Conservation (phyloP, 2,797 vertebrate species). For the Takifugu rubripes region DNA sequence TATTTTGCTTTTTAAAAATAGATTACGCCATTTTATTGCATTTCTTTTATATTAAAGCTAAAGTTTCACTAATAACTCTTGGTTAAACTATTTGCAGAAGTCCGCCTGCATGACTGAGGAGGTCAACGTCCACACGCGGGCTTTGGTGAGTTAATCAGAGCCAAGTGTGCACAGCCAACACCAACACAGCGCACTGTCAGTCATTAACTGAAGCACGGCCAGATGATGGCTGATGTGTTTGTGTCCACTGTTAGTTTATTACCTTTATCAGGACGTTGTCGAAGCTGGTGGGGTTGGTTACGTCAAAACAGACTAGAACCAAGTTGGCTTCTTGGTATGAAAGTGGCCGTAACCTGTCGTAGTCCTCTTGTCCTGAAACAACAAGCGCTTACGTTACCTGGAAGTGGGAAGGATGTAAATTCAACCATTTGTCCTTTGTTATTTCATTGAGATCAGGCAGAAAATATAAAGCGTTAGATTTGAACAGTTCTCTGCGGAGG, state of each 20-base stretch:
- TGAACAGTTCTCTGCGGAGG: too few species aligned
- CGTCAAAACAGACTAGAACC: slow-evolving; percentile 91
- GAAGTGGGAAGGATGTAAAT: neutral
- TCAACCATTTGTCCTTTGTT: too few species aligned
- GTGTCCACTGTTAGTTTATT: slow-evolving; percentile 17
- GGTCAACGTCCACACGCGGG: slow-evolving; percentile 44
- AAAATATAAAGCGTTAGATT: too few species aligned
- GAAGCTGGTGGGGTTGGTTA: slow-evolving; percentile 93
- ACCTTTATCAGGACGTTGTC: slow-evolving; percentile 95
- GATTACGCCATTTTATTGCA: neutral
- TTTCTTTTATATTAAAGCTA: neutral
- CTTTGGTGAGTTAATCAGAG: slow-evolving; percentile 46
- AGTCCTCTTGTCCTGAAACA: slow-evolving; percentile 93
- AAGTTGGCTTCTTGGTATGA: slow-evolving; percentile 92
- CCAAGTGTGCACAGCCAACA: slow-evolving; percentile 28
- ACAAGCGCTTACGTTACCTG: slow-evolving; percentile 1
- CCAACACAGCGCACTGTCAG: slow-evolving; percentile 20
- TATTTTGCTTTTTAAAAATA: neutral
- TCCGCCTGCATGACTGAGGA: neutral
- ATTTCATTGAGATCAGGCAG: too few species aligned
- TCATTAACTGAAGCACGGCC: slow-evolving; percentile 36
- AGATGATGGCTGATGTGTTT: neutral
- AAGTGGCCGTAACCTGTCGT: slow-evolving; percentile 90
- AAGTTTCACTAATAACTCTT: neutral
- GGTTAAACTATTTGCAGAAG: slow-evolving; percentile 5